A percentile compares a stretch with the other conserved stretches of the same genome.
These are phyloP conservation scores for Ditylenchus dipsaci DNA, from an alignment of 1,140 invertebrate species.

Conservation along the genomic window DNA sequence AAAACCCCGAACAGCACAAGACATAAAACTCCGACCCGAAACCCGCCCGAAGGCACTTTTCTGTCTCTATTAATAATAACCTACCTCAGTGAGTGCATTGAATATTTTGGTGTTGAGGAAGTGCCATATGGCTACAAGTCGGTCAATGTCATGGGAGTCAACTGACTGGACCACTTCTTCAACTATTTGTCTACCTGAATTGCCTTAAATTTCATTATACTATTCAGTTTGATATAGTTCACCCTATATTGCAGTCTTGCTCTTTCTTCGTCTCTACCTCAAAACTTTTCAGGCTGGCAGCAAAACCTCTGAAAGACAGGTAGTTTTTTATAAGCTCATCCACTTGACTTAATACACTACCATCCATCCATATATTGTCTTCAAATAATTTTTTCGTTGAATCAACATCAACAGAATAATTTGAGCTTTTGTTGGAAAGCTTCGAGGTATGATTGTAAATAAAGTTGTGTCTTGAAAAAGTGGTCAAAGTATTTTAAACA, in stretches of 20 bases:
- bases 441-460: not conserved
- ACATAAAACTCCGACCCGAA: too few relatives aligned
- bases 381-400: too few relatives aligned
- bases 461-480: too few relatives aligned
- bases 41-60: too few relatives aligned
- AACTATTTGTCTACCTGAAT: conserved; percentile 31
- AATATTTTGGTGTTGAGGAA: conserved; percentile 51
- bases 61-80: too few relatives aligned
- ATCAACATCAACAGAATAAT: too few relatives aligned
- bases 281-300: conserved; percentile 14
- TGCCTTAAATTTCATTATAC: not conserved
- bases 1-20: too few relatives aligned
- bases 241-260: conserved; percentile 19
- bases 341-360: not conserved
- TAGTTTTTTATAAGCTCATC: conserved; percentile 24
- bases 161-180: conserved; percentile 23
- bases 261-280: conserved; percentile 8
- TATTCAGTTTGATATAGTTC: not conserved
- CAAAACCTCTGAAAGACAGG: conserved; percentile 18
- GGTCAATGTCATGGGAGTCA: conserved; percentile 25
- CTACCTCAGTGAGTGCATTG: conserved; percentile 37
- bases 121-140: conserved; percentile 35
- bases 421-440: not conserved
- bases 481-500: too few relatives aligned
- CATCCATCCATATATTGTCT: not conserved